These are phyloP conservation scores for Microcebus tavaratra DNA, from an alignment of 2,113 vertebrate genomes.

Conservation along the genomic window DNA sequence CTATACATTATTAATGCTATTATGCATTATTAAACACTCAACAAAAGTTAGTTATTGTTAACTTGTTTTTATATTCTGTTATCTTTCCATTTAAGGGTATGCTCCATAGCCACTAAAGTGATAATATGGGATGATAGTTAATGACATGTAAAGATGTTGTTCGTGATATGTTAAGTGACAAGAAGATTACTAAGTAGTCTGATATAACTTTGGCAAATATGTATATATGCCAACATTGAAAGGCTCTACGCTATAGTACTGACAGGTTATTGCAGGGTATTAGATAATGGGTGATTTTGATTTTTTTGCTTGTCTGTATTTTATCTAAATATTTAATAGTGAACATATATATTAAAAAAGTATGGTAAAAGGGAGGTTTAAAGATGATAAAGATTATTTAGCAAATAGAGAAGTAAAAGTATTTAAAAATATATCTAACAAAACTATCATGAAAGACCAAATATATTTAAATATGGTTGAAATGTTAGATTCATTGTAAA, in stretches of 20 bases:
- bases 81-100: not conserved
- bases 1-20: not conserved
- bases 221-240: not conserved
- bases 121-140: not conserved
- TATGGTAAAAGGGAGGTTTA: conserved; percentile 17
- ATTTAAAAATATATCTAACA: conserved; percentile 30
- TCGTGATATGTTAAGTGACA: not conserved
- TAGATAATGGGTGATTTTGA: conserved; percentile 3
- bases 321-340: conserved; percentile 37
- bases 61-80: conserved; percentile 3
- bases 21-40: not conserved
- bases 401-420: conserved; percentile 28
- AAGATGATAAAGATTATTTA: conserved; percentile 31
- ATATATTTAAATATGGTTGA: not conserved
- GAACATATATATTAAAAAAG: not conserved
- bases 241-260: not conserved
- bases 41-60: not conserved
- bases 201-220: not conserved
- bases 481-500: not conserved
- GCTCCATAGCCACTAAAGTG: not conserved
- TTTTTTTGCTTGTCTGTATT: not conserved
- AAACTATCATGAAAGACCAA: not conserved
- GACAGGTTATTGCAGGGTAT: not conserved
- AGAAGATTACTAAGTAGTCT: not conserved
- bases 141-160: not conserved